These are phyloP conservation scores for Rhinogobio ventralis DNA, from an alignment of 2,797 vertebrate species.

Conservation along the genomic window DNA sequence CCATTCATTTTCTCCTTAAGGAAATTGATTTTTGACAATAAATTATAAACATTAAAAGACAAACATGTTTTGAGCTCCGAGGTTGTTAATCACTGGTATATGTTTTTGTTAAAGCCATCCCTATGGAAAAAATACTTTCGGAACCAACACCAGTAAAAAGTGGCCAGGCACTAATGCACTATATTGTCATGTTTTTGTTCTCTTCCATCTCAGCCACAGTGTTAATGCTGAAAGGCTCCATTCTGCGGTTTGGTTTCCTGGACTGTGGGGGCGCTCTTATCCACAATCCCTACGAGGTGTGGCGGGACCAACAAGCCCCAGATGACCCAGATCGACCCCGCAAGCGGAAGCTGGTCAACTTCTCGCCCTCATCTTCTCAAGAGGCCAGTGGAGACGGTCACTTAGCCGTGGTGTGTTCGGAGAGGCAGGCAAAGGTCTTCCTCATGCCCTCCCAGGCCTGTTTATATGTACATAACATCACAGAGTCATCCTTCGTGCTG, in stretches of 20 bases:
- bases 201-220: slow-evolving; percentile 80
- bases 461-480: slow-evolving; percentile 97
- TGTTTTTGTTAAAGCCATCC: neutral
- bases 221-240: slow-evolving; percentile 91
- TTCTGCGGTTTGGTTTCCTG: slow-evolving; percentile 89
- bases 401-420: slow-evolving; percentile 93
- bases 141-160: neutral
- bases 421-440: slow-evolving; percentile 98
- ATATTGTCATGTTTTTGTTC: neutral
- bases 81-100: neutral
- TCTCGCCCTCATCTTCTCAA: slow-evolving; percentile 89
- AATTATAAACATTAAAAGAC: neutral
- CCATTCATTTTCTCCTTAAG: neutral
- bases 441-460: slow-evolving; percentile 95
- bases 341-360: slow-evolving; percentile 89
- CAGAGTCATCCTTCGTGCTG: slow-evolving; percentile 96
- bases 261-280: slow-evolving; percentile 87
- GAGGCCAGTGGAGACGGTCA: slow-evolving; percentile 88
- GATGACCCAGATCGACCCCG: slow-evolving; percentile 88
- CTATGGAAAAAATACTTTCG: neutral
- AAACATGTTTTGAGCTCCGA: neutral
- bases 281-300: slow-evolving; percentile 90
- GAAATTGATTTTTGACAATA: neutral
- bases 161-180: neutral
- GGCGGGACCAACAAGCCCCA: slow-evolving; percentile 86